Evolutionary conservation across 1,140 invertebrate species (phyloP).

Genomic region (Maniola jurtina): DNA sequence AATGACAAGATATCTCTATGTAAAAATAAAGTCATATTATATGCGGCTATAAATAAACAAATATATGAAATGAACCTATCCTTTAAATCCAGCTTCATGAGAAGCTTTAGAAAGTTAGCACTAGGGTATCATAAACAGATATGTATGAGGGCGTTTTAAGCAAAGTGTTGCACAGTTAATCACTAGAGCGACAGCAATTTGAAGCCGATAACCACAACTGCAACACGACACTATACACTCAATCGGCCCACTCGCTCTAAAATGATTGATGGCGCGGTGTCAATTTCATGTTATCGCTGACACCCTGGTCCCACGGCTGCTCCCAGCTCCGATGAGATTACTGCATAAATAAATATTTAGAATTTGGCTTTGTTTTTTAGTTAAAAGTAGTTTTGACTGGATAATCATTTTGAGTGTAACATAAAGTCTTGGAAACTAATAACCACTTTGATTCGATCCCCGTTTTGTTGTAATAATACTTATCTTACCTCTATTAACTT

Average conservation of each 20-base stretch:
- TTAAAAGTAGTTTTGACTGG: no score
- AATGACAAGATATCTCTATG: no score
- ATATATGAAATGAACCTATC: no score
- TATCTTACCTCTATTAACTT: no score
- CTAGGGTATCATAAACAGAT: not conserved
- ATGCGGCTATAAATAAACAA: no score
- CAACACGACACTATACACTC: slow-evolving; percentile 53
- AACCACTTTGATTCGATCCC: no score
- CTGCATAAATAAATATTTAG: slow-evolving; percentile 26
- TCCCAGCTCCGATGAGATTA: slow-evolving; percentile 25
- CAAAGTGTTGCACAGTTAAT: slow-evolving; percentile 38
- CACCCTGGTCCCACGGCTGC: slow-evolving; percentile 37
- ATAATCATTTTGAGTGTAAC: no score
- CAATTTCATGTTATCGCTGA: slow-evolving; percentile 61
- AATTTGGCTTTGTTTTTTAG: not conserved
- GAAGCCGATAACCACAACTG: slow-evolving; percentile 64
- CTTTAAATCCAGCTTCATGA: not conserved
- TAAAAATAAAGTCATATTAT: no score
- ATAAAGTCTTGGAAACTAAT: no score
- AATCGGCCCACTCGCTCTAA: slow-evolving; percentile 48
- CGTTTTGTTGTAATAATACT: no score
- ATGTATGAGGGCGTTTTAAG: slow-evolving; percentile 21
- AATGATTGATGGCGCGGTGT: slow-evolving; percentile 64
- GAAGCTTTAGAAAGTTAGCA: not conserved
- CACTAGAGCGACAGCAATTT: slow-evolving; percentile 59